phyloP scores from a whole-genome alignment of 2,888 invertebrate genomes.

The Nudaria mundana region DNA sequence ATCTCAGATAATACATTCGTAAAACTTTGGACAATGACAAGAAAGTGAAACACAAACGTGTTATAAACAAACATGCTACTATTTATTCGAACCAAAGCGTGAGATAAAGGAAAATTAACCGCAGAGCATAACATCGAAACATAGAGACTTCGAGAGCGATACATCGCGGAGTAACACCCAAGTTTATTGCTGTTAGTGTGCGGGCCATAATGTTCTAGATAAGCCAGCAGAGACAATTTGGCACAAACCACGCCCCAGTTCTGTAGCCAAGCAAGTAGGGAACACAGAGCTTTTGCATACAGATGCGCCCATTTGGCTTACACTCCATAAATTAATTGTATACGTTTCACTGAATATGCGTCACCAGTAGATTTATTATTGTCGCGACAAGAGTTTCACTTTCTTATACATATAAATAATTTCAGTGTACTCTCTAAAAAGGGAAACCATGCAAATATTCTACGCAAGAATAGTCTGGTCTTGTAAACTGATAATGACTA shows the following conservation, averaged over 20 bases:
- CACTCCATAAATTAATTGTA: slow-evolving; percentile 75
- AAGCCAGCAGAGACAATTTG: slow-evolving; percentile 79
- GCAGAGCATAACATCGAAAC: slow-evolving; percentile 43
- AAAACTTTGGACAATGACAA: slow-evolving; percentile 14
- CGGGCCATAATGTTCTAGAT: slow-evolving; percentile 74
- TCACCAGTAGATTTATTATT: slow-evolving; percentile 49
- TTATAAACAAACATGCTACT: slow-evolving; percentile 30
- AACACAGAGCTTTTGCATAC: slow-evolving; percentile 75
- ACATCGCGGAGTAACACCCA: slow-evolving; percentile 62
- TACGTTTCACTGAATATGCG: slow-evolving; percentile 62
- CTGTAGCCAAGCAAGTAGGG: slow-evolving; percentile 67
- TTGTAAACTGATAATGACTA: background rate
- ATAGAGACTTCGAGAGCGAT: slow-evolving; percentile 54
- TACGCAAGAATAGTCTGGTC: no score
- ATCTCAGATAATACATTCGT: slow-evolving; percentile 15
- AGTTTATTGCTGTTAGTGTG: slow-evolving; percentile 68
- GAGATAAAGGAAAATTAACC: slow-evolving; percentile 43
- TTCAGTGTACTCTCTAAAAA: slow-evolving; percentile 7
- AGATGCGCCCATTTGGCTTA: slow-evolving; percentile 76
- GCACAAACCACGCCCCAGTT: slow-evolving; percentile 74
- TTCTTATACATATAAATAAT: slow-evolving; percentile 25
- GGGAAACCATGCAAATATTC: slow-evolving; percentile 2
- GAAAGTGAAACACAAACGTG: slow-evolving; percentile 10
- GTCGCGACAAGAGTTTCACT: slow-evolving; percentile 25
- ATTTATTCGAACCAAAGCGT: slow-evolving; percentile 16